phyloP scores from a whole-genome alignment of 2,797 vertebrate genomes.

The Halcyon smyrnensis region DNA sequence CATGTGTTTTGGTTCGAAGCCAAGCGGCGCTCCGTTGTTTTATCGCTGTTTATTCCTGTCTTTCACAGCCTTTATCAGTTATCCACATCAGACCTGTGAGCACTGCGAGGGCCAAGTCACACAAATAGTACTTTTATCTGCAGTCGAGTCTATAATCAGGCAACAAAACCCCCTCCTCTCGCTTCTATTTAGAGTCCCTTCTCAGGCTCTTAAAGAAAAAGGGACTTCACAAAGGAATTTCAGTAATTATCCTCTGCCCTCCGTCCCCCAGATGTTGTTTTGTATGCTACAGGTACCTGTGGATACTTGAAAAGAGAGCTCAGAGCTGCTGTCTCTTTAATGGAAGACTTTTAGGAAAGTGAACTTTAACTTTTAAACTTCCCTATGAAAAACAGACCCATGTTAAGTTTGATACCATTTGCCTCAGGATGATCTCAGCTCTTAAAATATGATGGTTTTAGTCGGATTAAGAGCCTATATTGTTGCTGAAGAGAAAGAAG shows the following conservation, averaged over 20 bases:
- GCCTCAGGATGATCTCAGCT: conserved; percentile 78
- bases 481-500: conserved; percentile 76
- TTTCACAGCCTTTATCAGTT: conserved; percentile 58
- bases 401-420: conserved; percentile 73
- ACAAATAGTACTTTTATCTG: conserved; percentile 55
- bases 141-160: conserved; percentile 42
- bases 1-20: conserved; percentile 25
- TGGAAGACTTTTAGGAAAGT: conserved; percentile 46
- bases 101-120: conserved; percentile 21
- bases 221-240: conserved; percentile 51
- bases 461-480: conserved; percentile 78
- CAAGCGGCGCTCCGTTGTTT: background rate
- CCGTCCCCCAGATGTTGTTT: conserved; percentile 43
- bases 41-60: conserved; percentile 66
- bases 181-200: conserved; percentile 13
- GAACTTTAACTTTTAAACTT: conserved; percentile 61
- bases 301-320: background rate
- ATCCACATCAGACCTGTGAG: conserved; percentile 48
- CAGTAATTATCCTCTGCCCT: conserved; percentile 47
- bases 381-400: conserved; percentile 66
- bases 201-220: conserved; percentile 23
- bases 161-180: conserved; percentile 22
- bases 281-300: conserved; percentile 41
- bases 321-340: conserved; percentile 32
- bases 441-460: conserved; percentile 80